Evolutionary conservation across 2,113 vertebrate species (phyloP).

Genomic region (Callionymus lyra): DNA sequence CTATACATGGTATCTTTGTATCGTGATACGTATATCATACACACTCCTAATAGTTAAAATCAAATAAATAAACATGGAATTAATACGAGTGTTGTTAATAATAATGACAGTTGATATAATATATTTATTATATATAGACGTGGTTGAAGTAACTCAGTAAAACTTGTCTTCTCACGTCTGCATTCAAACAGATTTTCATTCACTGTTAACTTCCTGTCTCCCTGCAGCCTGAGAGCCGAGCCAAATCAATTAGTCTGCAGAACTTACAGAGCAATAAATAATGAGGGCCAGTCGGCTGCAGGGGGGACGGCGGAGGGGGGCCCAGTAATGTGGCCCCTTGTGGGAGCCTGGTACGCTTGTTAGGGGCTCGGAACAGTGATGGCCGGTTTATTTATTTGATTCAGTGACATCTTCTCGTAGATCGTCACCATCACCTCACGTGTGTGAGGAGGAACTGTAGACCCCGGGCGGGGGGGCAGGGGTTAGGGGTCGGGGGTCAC

Average conservation of each 20-base stretch:
- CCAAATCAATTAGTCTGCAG: constrained; percentile 65
- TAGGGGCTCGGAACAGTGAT: constrained; percentile 37
- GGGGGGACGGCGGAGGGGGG: constrained; percentile 24
- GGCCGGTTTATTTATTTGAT: no score
- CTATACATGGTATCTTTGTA: no score
- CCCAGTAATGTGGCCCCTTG: constrained; percentile 40
- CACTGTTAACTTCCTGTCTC: constrained; percentile 37
- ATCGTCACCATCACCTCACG: background rate
- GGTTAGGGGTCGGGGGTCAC: constrained; percentile 35
- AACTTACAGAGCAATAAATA: constrained; percentile 69
- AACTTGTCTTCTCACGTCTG: no score
- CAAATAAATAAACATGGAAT: no score
- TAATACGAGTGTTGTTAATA: no score
- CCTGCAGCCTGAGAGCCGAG: constrained; percentile 56
- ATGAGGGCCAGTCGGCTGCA: constrained; percentile 36
- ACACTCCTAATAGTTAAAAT: no score
- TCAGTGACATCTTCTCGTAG: background rate
- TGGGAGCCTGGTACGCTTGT: background rate
- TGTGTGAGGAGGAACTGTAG: constrained; percentile 20
- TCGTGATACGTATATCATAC: no score
- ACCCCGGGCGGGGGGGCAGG: background rate
- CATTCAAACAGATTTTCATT: no score
- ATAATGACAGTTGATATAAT: no score
- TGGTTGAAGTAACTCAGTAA: no score
- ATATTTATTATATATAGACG: no score